These are phyloP conservation scores for Megaustenia siamemsis DNA, from an alignment of 2,888 invertebrate genomes.

Conservation along the genomic window DNA sequence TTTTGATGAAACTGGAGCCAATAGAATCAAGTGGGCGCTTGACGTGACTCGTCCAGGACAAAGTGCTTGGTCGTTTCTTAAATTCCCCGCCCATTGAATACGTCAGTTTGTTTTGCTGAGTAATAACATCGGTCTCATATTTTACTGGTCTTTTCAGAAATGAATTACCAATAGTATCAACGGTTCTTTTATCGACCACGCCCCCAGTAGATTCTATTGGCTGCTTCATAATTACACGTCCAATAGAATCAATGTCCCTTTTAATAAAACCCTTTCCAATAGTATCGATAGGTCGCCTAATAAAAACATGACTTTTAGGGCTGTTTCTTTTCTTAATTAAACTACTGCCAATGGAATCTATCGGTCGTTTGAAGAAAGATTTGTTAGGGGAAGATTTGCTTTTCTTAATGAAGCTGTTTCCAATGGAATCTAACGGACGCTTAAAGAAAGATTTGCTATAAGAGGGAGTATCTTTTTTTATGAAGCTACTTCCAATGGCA, in stretches of 20 bases:
- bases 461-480: background rate
- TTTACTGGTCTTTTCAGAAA: background rate
- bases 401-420: conserved; percentile 11
- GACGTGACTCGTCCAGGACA: background rate
- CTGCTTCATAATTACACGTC: background rate
- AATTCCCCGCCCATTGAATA: background rate
- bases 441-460: background rate
- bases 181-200: background rate
- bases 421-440: background rate
- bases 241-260: background rate
- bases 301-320: background rate
- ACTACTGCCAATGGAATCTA: conserved; percentile 2
- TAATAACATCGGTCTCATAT: no score
- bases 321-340: background rate
- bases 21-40: conserved; percentile 14
- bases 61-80: background rate
- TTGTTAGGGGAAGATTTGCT: background rate
- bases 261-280: background rate
- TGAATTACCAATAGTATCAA: background rate
- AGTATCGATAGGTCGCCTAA: background rate
- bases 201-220: background rate
- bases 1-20: conserved; percentile 11
- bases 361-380: background rate
- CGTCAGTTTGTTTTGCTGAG: background rate
- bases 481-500: conserved; percentile 6